Conservation (phyloP, 2,888 invertebrate genomes). For the Thelaira solivaga region DNA sequence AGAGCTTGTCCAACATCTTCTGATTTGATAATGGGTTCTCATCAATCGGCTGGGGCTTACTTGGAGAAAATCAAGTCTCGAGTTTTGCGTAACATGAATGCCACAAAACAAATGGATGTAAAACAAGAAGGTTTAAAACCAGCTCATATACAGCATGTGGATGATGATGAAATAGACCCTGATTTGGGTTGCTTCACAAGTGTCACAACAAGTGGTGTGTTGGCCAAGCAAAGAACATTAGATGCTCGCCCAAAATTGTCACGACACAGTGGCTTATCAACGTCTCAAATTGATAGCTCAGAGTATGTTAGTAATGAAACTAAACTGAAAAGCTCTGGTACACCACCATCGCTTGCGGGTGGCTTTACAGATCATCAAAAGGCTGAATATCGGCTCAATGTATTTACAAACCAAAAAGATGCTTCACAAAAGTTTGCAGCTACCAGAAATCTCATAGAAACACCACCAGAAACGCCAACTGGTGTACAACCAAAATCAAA, state of each 20-base stretch:
- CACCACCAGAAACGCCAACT: constrained; percentile 71
- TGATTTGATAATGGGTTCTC: constrained; percentile 64
- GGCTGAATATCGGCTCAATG: constrained; percentile 76
- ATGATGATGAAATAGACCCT: constrained; percentile 67
- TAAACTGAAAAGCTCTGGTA: constrained; percentile 70
- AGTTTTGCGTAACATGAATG: constrained; percentile 78
- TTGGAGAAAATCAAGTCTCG: constrained; percentile 81
- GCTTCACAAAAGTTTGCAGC: constrained; percentile 65
- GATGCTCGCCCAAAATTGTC: constrained; percentile 73
- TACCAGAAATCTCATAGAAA: constrained; percentile 65
- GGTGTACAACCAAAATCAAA: constrained; percentile 55
- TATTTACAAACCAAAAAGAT: constrained; percentile 73
- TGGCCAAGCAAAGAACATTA: constrained; percentile 79
- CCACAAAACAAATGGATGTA: constrained; percentile 69
- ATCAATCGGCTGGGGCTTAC: constrained; percentile 77
- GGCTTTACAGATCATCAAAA: constrained; percentile 76
- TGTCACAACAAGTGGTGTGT: constrained; percentile 84
- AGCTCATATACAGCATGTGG: constrained; percentile 56
- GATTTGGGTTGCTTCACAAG: constrained; percentile 83
- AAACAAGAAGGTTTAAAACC: constrained; percentile 77
- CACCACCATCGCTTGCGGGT: constrained; percentile 69
- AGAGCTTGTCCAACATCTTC: constrained; percentile 43
- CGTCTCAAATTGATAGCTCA: constrained; percentile 84
- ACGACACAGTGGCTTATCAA: constrained; percentile 82
- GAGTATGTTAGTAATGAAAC: constrained; percentile 79